Conservation (phyloP, 1,140 invertebrate species). For the Sarcophaga peregrina region DNA sequence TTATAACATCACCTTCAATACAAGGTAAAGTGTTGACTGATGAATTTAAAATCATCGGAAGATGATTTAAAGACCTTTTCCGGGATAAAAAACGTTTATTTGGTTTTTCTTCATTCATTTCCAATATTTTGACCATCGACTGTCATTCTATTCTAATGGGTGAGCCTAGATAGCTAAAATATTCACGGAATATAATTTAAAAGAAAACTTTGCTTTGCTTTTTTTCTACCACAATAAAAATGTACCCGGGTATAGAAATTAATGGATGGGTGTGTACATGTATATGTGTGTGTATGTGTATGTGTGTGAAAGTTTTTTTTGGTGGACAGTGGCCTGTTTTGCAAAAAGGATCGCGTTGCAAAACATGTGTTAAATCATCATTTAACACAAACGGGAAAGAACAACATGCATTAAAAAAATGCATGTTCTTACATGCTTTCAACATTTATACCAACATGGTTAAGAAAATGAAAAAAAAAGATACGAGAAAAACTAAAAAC, state of each 20-base stretch:
- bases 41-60: too few species aligned
- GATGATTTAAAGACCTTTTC: too few species aligned
- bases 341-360: constrained; percentile 39
- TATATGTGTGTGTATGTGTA: background rate
- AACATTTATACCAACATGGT: constrained; percentile 37
- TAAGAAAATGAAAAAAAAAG: background rate
- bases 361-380: constrained; percentile 41
- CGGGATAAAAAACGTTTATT: too few species aligned
- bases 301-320: background rate
- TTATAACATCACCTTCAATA: too few species aligned
- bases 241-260: background rate
- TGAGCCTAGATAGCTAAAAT: constrained; percentile 26
- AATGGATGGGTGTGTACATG: background rate
- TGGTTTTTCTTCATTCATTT: background rate
- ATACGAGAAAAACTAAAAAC: background rate
- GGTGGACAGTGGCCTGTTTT: constrained; percentile 30
- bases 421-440: constrained; percentile 41
- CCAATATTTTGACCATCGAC: background rate
- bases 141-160: background rate
- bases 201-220: background rate
- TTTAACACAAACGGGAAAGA: constrained; percentile 37
- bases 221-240: background rate
- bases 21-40: too few species aligned
- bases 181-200: background rate
- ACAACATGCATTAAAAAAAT: constrained; percentile 40